Evolutionary conservation across 2,888 invertebrate genomes (phyloP), one percentile per base, ranked within the genome.

Genomic region (Euplagia quadripunctaria): DNA sequence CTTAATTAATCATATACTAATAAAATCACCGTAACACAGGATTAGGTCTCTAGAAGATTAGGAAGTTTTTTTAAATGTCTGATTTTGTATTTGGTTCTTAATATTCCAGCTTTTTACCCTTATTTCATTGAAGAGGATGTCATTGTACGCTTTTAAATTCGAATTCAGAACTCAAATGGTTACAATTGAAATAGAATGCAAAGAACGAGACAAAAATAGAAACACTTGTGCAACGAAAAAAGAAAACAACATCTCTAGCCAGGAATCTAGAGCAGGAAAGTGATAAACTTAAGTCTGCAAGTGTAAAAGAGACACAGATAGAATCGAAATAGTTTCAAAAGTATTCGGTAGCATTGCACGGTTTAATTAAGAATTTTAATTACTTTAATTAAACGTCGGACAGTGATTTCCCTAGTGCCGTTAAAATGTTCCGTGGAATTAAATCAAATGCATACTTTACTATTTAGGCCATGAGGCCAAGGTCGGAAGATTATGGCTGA

Each of bases 361-460:
- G 79, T 83, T 87, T 89, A 90, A 90, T 91, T 90, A 88, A 87
- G 90, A 86, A 87, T 88, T 86, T 88, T 91, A 90, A 91, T 90
- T 88, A 88, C 89, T 83, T 83, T 82, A 80, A 82, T 83, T 74
- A 80, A 82, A 80, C 20, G 64, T 51, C 46, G 73, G 81, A 71
- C 71, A 68, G 75, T 76, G 77, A 82, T 80, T 83, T 82, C 75
- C 80, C 77, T 12, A 52, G 82, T 74, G 73, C 16, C 41, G 55
- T 31, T 20, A n/a, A 67, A 67, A 63, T 66, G 70, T 73, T 70
- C 70, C 17, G 66, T 11, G 6, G 43, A 73, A 70, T 73, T 70
- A 70, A 73, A 66, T 73, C 51, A 51, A 68, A 65, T 49, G 69
- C 41, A 41, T 61, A 46, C n/a, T 69, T 41, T 58, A 16, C 51